Conservation (phyloP, 2,888 invertebrate genomes). For the Drosophila helvetica region DNA sequence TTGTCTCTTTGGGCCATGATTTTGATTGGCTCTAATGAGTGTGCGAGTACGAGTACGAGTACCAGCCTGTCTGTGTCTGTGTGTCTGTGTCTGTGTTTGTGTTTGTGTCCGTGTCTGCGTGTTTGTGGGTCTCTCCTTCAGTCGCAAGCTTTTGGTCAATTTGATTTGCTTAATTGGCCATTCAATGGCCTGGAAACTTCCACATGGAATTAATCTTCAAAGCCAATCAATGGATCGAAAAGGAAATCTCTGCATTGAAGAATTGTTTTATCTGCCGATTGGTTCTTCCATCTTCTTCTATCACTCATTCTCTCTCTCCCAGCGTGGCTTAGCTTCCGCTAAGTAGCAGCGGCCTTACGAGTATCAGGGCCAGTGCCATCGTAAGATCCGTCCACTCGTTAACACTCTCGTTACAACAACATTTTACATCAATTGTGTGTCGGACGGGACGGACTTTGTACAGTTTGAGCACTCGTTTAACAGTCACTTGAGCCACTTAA, state of each 20-base stretch:
- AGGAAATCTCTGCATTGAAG: not conserved
- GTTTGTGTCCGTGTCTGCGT: not conserved
- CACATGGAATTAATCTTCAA: conserved; percentile 8
- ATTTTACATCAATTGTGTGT: not conserved
- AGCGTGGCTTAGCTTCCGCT: not conserved
- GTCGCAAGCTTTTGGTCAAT: conserved; percentile 30
- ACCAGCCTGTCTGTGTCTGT: conserved; percentile 7
- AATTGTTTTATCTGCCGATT: not conserved
- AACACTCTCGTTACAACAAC: not conserved
- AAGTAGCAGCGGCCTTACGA: too few species aligned
- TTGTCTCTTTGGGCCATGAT: not conserved
- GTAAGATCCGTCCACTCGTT: not conserved
- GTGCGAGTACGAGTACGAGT: too few species aligned
- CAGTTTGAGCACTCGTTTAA: conserved; percentile 55
- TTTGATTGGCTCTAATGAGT: conserved; percentile 34
- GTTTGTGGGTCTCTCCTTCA: not conserved
- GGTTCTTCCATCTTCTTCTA: too few species aligned
- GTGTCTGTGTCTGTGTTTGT: conserved; percentile 11
- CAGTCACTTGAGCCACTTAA: conserved; percentile 65
- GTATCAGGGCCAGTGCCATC: too few species aligned
- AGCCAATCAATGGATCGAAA: not conserved
- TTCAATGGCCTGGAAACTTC: conserved; percentile 16
- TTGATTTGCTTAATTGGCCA: conserved; percentile 45
- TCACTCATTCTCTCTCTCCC: not conserved
- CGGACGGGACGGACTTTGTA: not conserved